A percentile compares a stretch with the other conserved stretches of the same genome.
These are phyloP conservation scores for Mimachlamys varia DNA, from an alignment of 2,888 invertebrate species.

Conservation along the genomic window DNA sequence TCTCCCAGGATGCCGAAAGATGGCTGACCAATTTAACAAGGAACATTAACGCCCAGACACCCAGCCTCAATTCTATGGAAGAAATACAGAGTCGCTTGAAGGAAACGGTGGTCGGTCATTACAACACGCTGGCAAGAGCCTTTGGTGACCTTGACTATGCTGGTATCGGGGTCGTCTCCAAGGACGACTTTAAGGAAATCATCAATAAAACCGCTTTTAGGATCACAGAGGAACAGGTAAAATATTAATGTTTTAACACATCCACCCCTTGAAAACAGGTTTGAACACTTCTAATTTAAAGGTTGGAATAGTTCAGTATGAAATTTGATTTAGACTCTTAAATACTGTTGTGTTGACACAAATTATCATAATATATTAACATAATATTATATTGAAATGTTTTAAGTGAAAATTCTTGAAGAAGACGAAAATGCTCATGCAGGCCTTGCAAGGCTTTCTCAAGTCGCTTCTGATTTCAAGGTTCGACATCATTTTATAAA, in stretches of 20 bases:
- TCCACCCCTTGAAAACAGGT: too few relatives aligned
- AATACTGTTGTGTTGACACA: too few relatives aligned
- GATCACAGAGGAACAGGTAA: conserved; percentile 77
- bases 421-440: too few relatives aligned
- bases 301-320: too few relatives aligned
- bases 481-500: too few relatives aligned
- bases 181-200: conserved; percentile 69
- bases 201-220: conserved; percentile 70
- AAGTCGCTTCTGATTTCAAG: too few relatives aligned
- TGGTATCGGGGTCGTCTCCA: conserved; percentile 74
- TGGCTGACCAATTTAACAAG: conserved; percentile 69
- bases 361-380: too few relatives aligned
- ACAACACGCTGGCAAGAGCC: conserved; percentile 68
- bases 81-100: conserved; percentile 72
- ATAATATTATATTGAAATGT: too few relatives aligned
- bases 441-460: too few relatives aligned
- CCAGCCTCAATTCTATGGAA: conserved; percentile 63
- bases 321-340: too few relatives aligned
- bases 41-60: conserved; percentile 59
- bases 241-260: background rate
- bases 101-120: conserved; percentile 72
- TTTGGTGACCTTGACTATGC: conserved; percentile 77
- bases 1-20: conserved; percentile 66
- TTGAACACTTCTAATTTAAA: too few relatives aligned
- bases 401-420: too few relatives aligned